These are phyloP conservation scores for Musca domestica DNA, from an alignment of 1,140 invertebrate species.

Conservation along the genomic window DNA sequence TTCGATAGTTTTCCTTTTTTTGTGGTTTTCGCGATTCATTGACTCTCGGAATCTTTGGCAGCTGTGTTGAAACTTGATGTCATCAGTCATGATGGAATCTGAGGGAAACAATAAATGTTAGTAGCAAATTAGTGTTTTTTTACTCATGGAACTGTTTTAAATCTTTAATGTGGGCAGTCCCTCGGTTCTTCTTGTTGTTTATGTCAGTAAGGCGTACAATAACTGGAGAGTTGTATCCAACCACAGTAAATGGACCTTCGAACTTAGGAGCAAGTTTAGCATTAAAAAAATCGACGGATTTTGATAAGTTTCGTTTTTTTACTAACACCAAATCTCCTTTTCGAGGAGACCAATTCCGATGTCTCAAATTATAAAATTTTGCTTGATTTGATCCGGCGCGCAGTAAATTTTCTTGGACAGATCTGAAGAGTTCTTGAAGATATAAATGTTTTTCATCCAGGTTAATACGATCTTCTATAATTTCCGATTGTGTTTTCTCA, in stretches of 20 bases:
- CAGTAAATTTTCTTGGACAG: background rate
- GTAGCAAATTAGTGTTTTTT: too few species aligned
- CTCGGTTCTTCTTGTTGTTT: background rate
- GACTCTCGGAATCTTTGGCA: too few species aligned
- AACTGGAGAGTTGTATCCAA: background rate
- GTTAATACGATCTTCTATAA: background rate
- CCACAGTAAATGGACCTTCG: background rate
- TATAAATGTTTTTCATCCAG: too few species aligned
- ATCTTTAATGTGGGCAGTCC: background rate
- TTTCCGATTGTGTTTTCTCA: background rate
- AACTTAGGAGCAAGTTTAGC: slow-evolving; percentile 7
- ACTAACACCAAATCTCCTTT: background rate
- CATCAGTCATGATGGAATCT: too few species aligned
- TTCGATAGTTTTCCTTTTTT: too few species aligned
- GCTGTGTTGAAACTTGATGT: too few species aligned
- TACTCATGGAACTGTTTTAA: background rate
- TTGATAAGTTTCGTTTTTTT: background rate
- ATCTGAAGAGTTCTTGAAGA: background rate
- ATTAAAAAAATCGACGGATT: background rate
- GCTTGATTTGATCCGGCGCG: background rate
- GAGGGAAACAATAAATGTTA: too few species aligned
- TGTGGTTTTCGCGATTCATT: too few species aligned
- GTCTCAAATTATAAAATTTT: background rate
- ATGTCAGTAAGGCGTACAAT: background rate
- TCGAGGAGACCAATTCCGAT: background rate